These are phyloP conservation scores for Fissipunctia ypsillon DNA, from an alignment of 2,888 invertebrate genomes.

Conservation along the genomic window DNA sequence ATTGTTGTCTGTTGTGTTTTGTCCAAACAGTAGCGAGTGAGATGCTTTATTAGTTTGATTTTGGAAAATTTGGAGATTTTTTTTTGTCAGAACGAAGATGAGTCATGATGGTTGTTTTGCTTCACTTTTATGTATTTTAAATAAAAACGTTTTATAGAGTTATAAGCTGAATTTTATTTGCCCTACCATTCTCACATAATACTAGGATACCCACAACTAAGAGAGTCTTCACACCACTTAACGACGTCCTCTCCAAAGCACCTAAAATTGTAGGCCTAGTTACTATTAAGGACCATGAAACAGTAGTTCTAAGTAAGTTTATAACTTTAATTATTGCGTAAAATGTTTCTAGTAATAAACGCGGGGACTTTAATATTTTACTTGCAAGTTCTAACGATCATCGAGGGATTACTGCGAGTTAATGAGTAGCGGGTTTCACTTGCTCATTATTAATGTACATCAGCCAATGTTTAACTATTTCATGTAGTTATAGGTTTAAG, in stretches of 20 bases:
- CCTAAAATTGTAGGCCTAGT: neutral
- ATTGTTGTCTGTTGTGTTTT: too few relatives aligned
- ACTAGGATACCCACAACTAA: neutral
- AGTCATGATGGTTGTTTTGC: too few relatives aligned
- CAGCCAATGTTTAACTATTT: slow-evolving; percentile 22
- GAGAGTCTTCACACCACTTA: neutral
- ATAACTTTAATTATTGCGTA: slow-evolving; percentile 50
- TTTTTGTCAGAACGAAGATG: too few relatives aligned
- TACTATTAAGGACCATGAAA: slow-evolving; percentile 26
- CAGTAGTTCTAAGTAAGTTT: slow-evolving; percentile 30
- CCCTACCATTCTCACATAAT: too few relatives aligned
- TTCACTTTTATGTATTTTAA: too few relatives aligned
- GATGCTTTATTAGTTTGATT: too few relatives aligned
- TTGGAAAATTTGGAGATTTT: too few relatives aligned
- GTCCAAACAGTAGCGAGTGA: too few relatives aligned
- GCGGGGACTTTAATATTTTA: slow-evolving; percentile 51
- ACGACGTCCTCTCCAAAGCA: neutral
- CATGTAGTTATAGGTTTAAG: neutral
- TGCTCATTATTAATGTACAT: slow-evolving; percentile 35
- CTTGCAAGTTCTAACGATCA: slow-evolving; percentile 48
- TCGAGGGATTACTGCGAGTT: slow-evolving; percentile 40
- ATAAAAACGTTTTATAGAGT: too few relatives aligned
- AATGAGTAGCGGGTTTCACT: slow-evolving; percentile 41
- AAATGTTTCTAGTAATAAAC: slow-evolving; percentile 44
- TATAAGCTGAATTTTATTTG: too few relatives aligned